Evolutionary conservation across 2,888 invertebrate genomes (phyloP).

Genomic region (Dendrolimus pini): DNA sequence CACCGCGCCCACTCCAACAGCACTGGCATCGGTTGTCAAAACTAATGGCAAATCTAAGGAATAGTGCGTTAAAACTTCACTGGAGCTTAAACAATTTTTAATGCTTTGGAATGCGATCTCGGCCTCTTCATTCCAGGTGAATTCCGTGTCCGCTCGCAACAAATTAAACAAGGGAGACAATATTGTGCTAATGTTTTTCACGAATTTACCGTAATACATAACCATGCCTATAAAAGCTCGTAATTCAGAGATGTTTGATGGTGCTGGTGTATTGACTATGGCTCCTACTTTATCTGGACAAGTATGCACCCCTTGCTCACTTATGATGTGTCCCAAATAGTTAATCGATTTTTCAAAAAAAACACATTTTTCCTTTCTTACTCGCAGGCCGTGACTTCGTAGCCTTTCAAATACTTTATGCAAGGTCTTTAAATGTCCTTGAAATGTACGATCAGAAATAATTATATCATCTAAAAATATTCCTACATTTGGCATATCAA

Average conservation of each 20-base stretch:
- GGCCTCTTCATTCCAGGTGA: not conserved
- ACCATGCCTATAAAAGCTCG: slow-evolving; percentile 15
- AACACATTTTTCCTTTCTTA: slow-evolving; percentile 9
- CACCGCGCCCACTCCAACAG: no score
- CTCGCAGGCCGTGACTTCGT: no score
- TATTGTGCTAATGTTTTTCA: slow-evolving; percentile 8
- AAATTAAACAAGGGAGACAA: slow-evolving; percentile 2
- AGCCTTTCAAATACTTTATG: slow-evolving; percentile 4
- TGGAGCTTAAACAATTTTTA: no score
- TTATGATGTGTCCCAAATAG: slow-evolving; percentile 10
- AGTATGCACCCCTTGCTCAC: slow-evolving; percentile 4
- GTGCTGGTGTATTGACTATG: not conserved
- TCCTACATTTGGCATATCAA: slow-evolving; percentile 2
- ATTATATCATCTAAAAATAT: slow-evolving; percentile 10
- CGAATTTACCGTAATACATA: slow-evolving; percentile 17
- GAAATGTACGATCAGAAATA: not conserved
- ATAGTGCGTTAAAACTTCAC: no score
- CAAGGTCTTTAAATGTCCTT: slow-evolving; percentile 1
- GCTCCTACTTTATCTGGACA: slow-evolving; percentile 8
- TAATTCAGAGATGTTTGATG: slow-evolving; percentile 10
- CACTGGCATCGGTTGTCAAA: no score
- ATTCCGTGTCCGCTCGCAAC: not conserved
- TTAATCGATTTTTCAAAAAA: no score
- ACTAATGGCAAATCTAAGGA: no score
- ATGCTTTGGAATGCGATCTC: not conserved